Evolutionary conservation across 2,888 invertebrate genomes (phyloP).

Genomic region (Hylaea fasciaria): DNA sequence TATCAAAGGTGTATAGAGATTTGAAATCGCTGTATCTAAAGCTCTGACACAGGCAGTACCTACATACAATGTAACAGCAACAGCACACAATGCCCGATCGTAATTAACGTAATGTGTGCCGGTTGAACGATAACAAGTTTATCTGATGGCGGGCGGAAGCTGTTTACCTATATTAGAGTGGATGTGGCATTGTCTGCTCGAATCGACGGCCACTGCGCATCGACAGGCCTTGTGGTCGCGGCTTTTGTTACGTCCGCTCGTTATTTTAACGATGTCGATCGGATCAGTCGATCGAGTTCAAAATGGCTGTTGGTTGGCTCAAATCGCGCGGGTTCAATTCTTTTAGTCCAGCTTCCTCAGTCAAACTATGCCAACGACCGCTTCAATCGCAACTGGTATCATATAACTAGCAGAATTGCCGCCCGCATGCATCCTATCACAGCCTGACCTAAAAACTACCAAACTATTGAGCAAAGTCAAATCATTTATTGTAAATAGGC

Average conservation of each 20-base stretch:
- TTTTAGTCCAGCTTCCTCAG: too few relatives aligned
- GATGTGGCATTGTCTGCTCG: constrained; percentile 38
- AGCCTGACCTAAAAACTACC: not conserved
- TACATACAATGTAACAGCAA: too few relatives aligned
- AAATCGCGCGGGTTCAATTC: too few relatives aligned
- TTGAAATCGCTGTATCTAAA: too few relatives aligned
- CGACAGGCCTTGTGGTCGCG: constrained; percentile 12
- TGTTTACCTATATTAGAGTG: constrained; percentile 36
- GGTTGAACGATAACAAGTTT: constrained; percentile 36
- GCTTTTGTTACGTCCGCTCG: constrained; percentile 21
- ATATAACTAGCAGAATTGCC: too few relatives aligned
- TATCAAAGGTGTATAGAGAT: too few relatives aligned
- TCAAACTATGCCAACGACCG: too few relatives aligned
- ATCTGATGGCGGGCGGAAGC: constrained; percentile 39
- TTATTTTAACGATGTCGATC: constrained; percentile 7
- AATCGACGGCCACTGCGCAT: constrained; percentile 8
- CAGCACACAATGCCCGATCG: constrained; percentile 16
- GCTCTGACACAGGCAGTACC: too few relatives aligned
- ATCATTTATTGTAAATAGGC: too few relatives aligned
- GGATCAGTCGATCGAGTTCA: not conserved
- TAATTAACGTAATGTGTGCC: constrained; percentile 35
- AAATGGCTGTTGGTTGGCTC: not conserved
- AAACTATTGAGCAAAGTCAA: too few relatives aligned
- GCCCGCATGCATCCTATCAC: too few relatives aligned
- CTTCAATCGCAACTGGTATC: too few relatives aligned